Conservation (phyloP, 2,888 invertebrate genomes). For the Diploptera punctata region DNA sequence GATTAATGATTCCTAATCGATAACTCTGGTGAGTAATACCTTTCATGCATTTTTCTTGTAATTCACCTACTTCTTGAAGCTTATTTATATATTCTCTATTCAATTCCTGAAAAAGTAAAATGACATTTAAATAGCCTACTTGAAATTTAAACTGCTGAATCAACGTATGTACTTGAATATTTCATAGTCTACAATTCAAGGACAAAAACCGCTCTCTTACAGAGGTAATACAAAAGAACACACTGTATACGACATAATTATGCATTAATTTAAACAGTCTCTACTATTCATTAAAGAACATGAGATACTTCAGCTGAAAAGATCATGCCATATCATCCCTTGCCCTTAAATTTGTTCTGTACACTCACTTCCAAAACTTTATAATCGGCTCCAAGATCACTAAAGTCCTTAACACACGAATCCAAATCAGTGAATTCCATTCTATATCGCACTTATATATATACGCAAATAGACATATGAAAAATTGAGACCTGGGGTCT, state of each 20-base stretch:
- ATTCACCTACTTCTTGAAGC: conserved; percentile 81
- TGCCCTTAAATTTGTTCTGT: background rate
- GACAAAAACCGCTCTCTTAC: too few species aligned
- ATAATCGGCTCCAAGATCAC: conserved; percentile 78
- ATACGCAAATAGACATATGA: background rate
- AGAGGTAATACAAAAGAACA: too few species aligned
- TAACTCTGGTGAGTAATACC: conserved; percentile 92
- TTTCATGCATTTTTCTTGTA: conserved; percentile 87
- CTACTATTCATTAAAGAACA: too few species aligned
- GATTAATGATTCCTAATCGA: conserved; percentile 81
- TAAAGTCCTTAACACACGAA: conserved; percentile 74
- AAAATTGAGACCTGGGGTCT: conserved; percentile 4
- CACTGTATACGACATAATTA: too few species aligned
- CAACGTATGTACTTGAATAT: background rate
- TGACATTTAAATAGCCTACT: background rate
- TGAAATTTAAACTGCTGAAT: conserved; percentile 22
- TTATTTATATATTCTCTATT: conserved; percentile 86
- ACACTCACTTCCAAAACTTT: conserved; percentile 78
- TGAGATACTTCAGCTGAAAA: too few species aligned
- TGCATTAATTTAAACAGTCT: too few species aligned
- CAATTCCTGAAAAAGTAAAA: conserved; percentile 61
- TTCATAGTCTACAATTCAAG: background rate
- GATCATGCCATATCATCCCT: conserved; percentile 2
- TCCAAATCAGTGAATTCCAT: conserved; percentile 68
- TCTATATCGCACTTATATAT: background rate